Evolutionary conservation across 2,113 vertebrate species (phyloP).

Genomic region (Podarcis raffonei): DNA sequence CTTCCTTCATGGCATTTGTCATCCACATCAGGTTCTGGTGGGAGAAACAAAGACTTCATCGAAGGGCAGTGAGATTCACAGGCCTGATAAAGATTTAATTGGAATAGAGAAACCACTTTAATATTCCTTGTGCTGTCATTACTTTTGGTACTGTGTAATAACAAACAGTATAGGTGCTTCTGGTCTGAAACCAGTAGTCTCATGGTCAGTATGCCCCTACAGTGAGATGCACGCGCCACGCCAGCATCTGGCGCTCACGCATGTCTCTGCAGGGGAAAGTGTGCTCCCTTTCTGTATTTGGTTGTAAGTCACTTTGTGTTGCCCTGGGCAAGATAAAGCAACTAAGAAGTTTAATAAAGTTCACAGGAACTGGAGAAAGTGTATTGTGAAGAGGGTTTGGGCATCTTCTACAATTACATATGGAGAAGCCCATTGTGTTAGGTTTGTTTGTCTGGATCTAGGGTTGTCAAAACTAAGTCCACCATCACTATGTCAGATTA

Average conservation of each 20-base stretch:
- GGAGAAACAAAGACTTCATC: neutral
- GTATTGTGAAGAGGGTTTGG: too few species aligned
- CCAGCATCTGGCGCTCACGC: neutral
- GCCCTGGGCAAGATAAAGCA: too few species aligned
- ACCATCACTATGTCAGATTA: neutral
- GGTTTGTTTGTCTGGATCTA: too few species aligned
- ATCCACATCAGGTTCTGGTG: neutral
- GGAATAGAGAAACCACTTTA: neutral
- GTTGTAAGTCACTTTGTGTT: too few species aligned
- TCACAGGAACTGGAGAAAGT: neutral
- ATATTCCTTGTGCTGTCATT: neutral
- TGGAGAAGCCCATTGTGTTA: neutral
- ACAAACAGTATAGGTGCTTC: neutral
- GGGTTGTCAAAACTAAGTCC: too few species aligned
- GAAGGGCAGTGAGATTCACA: neutral
- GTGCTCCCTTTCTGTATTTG: too few species aligned
- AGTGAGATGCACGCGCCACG: neutral
- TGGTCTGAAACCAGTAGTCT: neutral
- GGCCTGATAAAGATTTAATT: neutral
- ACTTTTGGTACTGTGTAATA: neutral
- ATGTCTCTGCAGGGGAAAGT: neutral
- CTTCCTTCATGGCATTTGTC: neutral
- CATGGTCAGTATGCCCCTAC: neutral
- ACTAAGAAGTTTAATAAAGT: too few species aligned
- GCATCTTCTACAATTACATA: neutral